phyloP scores from a whole-genome alignment of 2,113 vertebrate species.

The Phyllostomus hastatus region DNA sequence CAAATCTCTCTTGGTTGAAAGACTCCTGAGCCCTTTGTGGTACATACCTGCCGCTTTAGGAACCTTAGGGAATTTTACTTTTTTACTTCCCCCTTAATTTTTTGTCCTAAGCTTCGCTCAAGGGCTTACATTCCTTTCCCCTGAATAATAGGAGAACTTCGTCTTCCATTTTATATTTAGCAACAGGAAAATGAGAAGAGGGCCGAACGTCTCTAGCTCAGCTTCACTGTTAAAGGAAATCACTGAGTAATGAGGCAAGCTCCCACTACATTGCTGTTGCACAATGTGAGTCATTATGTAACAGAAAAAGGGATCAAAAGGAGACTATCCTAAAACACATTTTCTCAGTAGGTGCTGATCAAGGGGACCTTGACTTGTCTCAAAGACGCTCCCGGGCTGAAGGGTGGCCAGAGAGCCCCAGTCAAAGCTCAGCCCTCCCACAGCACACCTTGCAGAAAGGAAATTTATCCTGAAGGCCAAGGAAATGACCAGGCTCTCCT shows the following conservation, averaged over 20 bases:
- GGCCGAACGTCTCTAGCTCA: background rate
- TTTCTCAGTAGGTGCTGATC: background rate
- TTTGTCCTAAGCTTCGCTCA: background rate
- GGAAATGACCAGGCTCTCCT: background rate
- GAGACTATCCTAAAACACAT: background rate
- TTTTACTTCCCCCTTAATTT: background rate
- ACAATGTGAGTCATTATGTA: background rate
- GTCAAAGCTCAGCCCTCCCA: background rate
- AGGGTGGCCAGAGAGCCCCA: background rate
- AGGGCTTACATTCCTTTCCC: background rate
- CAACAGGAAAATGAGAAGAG: conserved; percentile 35
- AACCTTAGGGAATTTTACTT: background rate
- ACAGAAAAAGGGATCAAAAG: background rate
- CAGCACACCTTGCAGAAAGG: background rate
- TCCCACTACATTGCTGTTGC: background rate
- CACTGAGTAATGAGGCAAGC: conserved; percentile 22
- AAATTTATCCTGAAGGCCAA: background rate
- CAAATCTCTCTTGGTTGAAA: background rate
- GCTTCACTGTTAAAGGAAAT: conserved; percentile 49
- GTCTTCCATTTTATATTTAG: conserved; percentile 34
- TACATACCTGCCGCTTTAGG: background rate
- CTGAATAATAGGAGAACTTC: background rate
- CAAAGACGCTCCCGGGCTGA: background rate
- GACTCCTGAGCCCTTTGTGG: background rate
- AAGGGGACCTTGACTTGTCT: background rate